Evolutionary conservation across 2,888 invertebrate species (phyloP).

Genomic region (Arge pagana): DNA sequence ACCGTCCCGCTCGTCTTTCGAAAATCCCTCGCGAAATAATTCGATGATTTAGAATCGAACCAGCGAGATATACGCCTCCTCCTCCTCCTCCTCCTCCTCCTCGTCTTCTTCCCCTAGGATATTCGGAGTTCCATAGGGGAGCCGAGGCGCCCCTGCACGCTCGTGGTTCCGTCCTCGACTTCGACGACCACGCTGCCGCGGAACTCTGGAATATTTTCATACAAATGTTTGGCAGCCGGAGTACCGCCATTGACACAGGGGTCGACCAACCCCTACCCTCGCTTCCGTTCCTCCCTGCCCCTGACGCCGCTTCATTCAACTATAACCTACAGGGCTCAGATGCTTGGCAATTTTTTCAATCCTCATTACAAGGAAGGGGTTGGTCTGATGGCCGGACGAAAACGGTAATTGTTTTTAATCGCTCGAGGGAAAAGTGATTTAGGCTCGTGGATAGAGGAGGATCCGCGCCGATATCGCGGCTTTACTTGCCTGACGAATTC

Average conservation of each 20-base stretch:
- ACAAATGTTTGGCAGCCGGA: slow-evolving; percentile 44
- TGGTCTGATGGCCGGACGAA: slow-evolving; percentile 37
- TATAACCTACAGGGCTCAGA: slow-evolving; percentile 27
- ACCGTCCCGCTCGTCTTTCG: too few species aligned
- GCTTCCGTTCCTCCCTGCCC: neutral
- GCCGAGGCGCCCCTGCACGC: too few species aligned
- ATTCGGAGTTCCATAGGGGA: too few species aligned
- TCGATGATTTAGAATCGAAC: too few species aligned
- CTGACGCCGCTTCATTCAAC: slow-evolving; percentile 6
- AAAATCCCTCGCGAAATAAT: too few species aligned
- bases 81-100: too few species aligned
- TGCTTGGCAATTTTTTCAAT: slow-evolving; percentile 38
- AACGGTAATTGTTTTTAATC: slow-evolving; percentile 56
- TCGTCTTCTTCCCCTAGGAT: too few species aligned
- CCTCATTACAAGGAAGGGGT: slow-evolving; percentile 41
- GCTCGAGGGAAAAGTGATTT: slow-evolving; percentile 39
- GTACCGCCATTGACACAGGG: slow-evolving; percentile 42
- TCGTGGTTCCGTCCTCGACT: too few species aligned
- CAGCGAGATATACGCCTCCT: too few species aligned
- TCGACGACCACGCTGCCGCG: too few species aligned
- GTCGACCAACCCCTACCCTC: slow-evolving; percentile 25
- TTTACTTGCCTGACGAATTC: too few species aligned
- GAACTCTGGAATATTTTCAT: slow-evolving; percentile 45
- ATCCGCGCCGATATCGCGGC: too few species aligned
- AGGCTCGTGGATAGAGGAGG: slow-evolving; percentile 34